phyloP scores from a whole-genome alignment of 2,888 invertebrate species.

The Apamea sordens region DNA sequence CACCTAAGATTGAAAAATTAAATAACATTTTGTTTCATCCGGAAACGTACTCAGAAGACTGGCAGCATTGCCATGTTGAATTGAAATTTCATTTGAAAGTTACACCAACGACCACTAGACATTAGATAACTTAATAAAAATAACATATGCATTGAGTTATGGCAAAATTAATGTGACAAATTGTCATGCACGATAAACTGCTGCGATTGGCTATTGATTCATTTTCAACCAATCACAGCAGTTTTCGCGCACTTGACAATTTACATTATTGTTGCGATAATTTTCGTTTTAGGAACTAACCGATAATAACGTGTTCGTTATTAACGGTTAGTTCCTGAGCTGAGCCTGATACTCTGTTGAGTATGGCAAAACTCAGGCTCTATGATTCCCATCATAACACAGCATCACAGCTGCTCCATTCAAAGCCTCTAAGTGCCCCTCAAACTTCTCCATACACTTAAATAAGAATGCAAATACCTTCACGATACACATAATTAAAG shows the following conservation, averaged over 20 bases:
- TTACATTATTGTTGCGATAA: not conserved
- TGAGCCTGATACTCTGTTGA: too few relatives aligned
- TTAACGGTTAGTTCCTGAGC: too few relatives aligned
- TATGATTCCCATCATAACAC: not conserved
- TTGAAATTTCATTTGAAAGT: too few relatives aligned
- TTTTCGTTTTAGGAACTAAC: not conserved
- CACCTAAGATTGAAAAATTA: not conserved
- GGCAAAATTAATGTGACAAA: not conserved
- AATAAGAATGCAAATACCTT: conserved; percentile 46
- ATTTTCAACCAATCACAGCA: not conserved
- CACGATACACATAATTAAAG: conserved; percentile 55
- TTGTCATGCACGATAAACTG: not conserved
- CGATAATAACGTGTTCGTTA: not conserved
- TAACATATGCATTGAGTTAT: too few relatives aligned
- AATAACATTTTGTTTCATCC: not conserved
- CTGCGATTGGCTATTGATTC: not conserved
- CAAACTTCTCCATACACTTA: conserved; percentile 8
- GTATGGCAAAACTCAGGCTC: not conserved
- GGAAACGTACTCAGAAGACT: not conserved
- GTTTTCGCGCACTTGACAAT: not conserved
- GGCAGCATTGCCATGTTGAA: not conserved
- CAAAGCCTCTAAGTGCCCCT: not conserved
- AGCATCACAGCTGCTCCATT: conserved; percentile 1
- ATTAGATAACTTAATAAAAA: too few relatives aligned
- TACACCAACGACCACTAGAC: too few relatives aligned